These are phyloP conservation scores for Paracentrotus lividus DNA, from an alignment of 53 echinoderm and acorn worm genomes.

Conservation along the genomic window DNA sequence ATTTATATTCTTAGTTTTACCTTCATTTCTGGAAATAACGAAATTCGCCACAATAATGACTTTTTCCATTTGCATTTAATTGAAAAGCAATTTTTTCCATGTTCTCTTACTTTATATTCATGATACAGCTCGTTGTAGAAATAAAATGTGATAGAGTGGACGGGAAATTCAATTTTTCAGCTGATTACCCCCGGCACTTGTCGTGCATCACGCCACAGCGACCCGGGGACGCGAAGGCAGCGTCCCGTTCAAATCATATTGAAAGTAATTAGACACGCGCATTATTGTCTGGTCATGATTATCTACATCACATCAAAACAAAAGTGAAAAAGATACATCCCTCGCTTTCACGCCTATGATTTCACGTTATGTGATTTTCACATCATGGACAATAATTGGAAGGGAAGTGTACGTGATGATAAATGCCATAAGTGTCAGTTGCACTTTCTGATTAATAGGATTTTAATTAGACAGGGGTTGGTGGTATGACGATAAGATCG, in stretches of 20 bases:
- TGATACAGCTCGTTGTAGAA: neutral
- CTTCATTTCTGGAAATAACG: no score
- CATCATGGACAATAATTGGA: neutral
- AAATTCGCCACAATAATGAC: no score
- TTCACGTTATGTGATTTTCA: conserved; percentile 6
- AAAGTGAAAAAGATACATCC: neutral
- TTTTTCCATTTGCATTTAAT: no score
- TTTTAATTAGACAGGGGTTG: neutral
- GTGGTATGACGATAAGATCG: neutral
- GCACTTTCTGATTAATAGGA: conserved; percentile 17
- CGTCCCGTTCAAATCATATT: conserved; percentile 21
- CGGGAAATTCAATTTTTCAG: conserved; percentile 42
- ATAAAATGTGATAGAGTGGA: neutral
- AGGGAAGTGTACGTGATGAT: neutral
- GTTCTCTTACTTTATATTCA: no score
- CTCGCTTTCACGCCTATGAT: conserved; percentile 28
- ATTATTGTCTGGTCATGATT: neutral
- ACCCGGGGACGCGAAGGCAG: conserved; percentile 2
- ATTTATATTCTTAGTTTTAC: neutral
- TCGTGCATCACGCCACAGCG: conserved; percentile 13
- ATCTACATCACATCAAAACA: neutral
- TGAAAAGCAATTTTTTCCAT: no score
- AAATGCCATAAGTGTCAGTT: neutral
- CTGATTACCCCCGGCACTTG: conserved; percentile 56
- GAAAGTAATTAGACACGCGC: conserved; percentile 21